phyloP scores from a whole-genome alignment of 2,797 vertebrate genomes.

The Rhabdophis nuchalis region DNA sequence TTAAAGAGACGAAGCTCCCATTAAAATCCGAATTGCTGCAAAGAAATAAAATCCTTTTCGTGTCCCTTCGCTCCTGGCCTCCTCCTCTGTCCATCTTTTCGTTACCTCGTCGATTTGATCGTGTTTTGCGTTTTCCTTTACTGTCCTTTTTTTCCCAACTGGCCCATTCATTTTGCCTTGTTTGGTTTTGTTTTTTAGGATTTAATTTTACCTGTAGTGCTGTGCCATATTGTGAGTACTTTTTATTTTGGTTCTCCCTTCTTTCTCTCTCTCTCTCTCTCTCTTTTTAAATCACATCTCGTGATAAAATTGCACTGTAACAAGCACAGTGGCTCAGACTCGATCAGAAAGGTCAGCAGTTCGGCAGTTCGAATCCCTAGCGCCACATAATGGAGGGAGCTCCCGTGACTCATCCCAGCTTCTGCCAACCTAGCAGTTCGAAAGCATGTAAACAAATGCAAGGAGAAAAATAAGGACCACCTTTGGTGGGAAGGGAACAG shows the following conservation, averaged over 20 bases:
- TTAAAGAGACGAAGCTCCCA: background rate
- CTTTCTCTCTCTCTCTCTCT: slow-evolving; percentile 8
- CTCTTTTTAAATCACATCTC: background rate
- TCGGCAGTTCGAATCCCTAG: too few species aligned
- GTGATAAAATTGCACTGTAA: background rate
- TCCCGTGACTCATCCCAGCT: too few species aligned
- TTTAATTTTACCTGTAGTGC: slow-evolving; percentile 72
- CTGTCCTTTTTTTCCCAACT: slow-evolving; percentile 10
- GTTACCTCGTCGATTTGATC: background rate
- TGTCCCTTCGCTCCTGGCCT: background rate
- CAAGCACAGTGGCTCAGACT: too few species aligned
- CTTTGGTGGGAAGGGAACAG: too few species aligned
- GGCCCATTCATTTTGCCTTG: slow-evolving; percentile 65
- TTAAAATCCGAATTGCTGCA: background rate
- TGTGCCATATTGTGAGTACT: slow-evolving; percentile 83
- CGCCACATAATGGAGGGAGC: too few species aligned
- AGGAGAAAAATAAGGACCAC: too few species aligned
- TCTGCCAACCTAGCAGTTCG: too few species aligned
- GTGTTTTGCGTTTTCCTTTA: slow-evolving; percentile 36
- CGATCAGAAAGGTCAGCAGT: too few species aligned
- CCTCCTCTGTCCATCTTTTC: slow-evolving; percentile 7
- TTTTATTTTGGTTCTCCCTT: slow-evolving; percentile 52
- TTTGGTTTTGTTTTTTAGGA: slow-evolving; percentile 74
- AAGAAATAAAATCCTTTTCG: background rate
- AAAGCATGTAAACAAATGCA: too few species aligned